Evolutionary conservation across 2,888 invertebrate genomes (phyloP).

Genomic region (Eristalis tenax): DNA sequence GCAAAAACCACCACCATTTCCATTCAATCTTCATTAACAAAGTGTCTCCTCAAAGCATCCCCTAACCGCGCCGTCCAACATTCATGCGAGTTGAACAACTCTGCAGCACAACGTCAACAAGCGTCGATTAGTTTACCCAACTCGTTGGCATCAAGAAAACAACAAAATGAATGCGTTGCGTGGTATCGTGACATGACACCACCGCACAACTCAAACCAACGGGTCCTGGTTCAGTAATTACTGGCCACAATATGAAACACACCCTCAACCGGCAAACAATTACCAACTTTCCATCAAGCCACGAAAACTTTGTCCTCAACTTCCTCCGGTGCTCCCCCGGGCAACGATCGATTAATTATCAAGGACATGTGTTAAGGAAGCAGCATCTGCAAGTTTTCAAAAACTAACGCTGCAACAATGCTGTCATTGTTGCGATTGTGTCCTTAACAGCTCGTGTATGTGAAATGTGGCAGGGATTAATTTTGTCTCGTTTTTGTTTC

Average conservation of each 20-base stretch:
- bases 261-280: not conserved
- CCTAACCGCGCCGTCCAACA: not conserved
- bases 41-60: not conserved
- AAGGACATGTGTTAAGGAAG: not conserved
- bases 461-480: not conserved
- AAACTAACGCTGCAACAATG: not conserved
- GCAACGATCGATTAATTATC: not conserved
- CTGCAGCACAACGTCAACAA: not conserved
- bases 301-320: not conserved
- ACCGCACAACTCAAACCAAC: not conserved
- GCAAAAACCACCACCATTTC: not conserved
- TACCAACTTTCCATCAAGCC: not conserved
- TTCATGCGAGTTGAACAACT: not conserved
- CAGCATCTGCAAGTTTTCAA: not conserved
- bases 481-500: conserved; percentile 22
- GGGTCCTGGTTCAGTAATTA: not conserved
- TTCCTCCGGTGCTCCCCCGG: not conserved
- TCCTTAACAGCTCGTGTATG: not conserved
- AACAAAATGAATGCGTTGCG: not conserved
- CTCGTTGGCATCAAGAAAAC: not conserved
- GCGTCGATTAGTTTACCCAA: not conserved
- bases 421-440: not conserved
- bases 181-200: not conserved
- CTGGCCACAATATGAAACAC: not conserved
- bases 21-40: not conserved